Conservation (phyloP, 2,888 invertebrate genomes). For the Leptura quadrifasciata region DNA sequence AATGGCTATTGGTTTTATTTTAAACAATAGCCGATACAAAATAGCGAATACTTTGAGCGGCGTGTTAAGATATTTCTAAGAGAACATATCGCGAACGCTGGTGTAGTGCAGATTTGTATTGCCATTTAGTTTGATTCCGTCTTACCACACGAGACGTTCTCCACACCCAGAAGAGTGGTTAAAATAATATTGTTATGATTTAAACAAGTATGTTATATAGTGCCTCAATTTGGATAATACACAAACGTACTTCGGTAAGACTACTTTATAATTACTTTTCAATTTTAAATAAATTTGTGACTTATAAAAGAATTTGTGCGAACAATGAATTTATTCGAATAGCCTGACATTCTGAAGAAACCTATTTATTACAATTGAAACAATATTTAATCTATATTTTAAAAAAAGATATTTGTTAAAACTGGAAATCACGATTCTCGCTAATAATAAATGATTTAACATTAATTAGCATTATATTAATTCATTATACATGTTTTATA, state of each 20-base stretch:
- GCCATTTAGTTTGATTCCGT: constrained; percentile 46
- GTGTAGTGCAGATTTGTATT: constrained; percentile 37
- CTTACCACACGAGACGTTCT: constrained; percentile 41
- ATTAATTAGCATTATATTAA: neutral
- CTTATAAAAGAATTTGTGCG: neutral
- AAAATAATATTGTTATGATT: constrained; percentile 40
- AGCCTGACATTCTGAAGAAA: neutral
- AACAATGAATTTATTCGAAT: neutral
- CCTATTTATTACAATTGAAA: neutral
- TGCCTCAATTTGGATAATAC: constrained; percentile 46
- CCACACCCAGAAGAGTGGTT: constrained; percentile 40
- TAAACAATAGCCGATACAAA: constrained; percentile 47
- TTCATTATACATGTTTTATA: neutral
- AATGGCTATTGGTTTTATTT: constrained; percentile 42
- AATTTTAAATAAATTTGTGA: constrained; percentile 5
- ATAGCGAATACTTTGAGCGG: constrained; percentile 45
- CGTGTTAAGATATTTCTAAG: constrained; percentile 42
- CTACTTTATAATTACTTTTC: constrained; percentile 30
- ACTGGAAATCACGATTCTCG: neutral
- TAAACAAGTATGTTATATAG: constrained; percentile 45
- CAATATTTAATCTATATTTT: neutral
- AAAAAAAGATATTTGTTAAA: neutral
- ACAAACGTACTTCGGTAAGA: constrained; percentile 48
- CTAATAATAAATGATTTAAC: neutral
- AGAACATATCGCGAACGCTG: constrained; percentile 40